Percentiles rank a stretch among this genome's conserved stretches.
Conservation (phyloP, 2,113 vertebrate genomes). For the Microtus richardsoni region DNA sequence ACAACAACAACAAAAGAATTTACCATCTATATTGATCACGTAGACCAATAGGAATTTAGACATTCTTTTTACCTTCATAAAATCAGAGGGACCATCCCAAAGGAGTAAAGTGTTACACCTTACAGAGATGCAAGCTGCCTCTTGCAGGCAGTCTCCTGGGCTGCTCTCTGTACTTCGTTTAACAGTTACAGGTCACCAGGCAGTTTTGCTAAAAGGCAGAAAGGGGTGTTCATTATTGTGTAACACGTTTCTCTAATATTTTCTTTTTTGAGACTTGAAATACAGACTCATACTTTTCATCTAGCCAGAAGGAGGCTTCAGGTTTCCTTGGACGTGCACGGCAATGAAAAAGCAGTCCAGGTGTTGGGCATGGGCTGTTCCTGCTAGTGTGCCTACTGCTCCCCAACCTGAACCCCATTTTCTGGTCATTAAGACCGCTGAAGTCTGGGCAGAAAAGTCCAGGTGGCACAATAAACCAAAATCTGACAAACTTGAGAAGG, state of each 20-base stretch:
- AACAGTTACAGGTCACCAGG: slow-evolving; percentile 10
- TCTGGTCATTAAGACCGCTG: neutral
- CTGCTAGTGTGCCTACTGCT: neutral
- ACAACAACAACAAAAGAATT: slow-evolving; percentile 5
- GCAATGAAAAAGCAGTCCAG: slow-evolving; percentile 34
- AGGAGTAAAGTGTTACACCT: neutral
- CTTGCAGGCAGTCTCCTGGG: neutral
- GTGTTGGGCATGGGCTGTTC: slow-evolving; percentile 22
- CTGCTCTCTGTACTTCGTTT: slow-evolving; percentile 38
- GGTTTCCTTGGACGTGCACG: slow-evolving; percentile 34
- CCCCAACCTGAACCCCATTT: neutral
- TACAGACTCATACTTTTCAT: slow-evolving; percentile 50
- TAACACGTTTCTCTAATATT: slow-evolving; percentile 9
- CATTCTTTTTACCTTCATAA: neutral
- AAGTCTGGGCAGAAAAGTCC: slow-evolving; percentile 15
- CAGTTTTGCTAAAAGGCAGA: slow-evolving; percentile 54
- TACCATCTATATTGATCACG: rapidly evolving
- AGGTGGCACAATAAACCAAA: neutral
- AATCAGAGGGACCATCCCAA: slow-evolving; percentile 33
- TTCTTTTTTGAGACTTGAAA: slow-evolving; percentile 52
- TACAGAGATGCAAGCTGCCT: neutral
- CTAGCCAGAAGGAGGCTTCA: slow-evolving; percentile 47
- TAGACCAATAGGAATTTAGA: neutral
- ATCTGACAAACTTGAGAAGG: neutral
- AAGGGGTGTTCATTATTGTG: neutral